Evolutionary conservation across 1,140 invertebrate species (phyloP), one percentile per base, ranked within the genome.

Genomic region (Matsumurasca onukii): DNA sequence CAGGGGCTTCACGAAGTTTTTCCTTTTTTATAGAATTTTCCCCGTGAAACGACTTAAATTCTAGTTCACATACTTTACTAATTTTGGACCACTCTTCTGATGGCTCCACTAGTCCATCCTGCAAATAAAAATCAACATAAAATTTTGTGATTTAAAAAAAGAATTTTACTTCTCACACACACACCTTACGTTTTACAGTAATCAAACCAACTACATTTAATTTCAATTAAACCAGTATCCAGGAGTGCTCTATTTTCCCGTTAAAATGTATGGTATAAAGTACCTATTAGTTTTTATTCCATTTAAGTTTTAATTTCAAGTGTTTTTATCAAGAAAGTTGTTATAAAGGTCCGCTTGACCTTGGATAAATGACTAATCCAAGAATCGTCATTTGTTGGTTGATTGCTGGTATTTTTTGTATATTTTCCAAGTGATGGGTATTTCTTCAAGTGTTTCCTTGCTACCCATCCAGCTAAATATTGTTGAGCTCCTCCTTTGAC

Each of bases 381-480:
- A 22, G 49, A 52, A 22, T 22, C 3, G 12, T 52, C 20, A 22
- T 52, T 52, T 52, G 12, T 22, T 52, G 49, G 49, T 22, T 5
- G 22, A 52, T 12, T 17, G 12, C 22, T 22, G 22, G 12, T 52
- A 17, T 52, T 52, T 17, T 61, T 27, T 12, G 57, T 27, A 61
- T 61, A 61, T 5, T 61, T 27, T 29, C 57, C 57, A 27, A 61
- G 57, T 3, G 30, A 61, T 29, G 57, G 57, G 30, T 31, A 61
- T 61, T 61, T 61, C 29, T 31, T 22, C 48, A 65, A 51, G 65
- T 64, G 31, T 29, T 69, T 69, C 39, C 45, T 68, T 34, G 30
- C 57, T 52, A 34, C 59, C 57, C 68, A 69, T 57, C 31, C 63
- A 39, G 52, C 49, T 17, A 34, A 31, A 55, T 66, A 70, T 30